These are phyloP conservation scores for Acrocephalus kingi DNA, from an alignment of 2,113 vertebrate species.

Conservation along the genomic window DNA sequence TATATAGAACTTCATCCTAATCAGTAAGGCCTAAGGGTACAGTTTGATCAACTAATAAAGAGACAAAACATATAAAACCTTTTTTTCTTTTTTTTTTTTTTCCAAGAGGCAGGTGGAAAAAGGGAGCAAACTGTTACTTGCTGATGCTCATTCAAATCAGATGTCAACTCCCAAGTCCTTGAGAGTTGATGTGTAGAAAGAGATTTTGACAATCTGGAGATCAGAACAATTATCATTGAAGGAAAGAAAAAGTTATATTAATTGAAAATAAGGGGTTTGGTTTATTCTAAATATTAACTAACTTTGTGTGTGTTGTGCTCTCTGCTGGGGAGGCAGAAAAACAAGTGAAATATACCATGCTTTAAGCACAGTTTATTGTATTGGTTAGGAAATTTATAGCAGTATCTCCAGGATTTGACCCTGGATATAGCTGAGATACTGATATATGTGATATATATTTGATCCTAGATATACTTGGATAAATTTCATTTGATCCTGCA, in stretches of 20 bases:
- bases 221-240: background rate
- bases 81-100: background rate
- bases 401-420: background rate
- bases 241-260: background rate
- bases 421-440: background rate
- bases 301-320: too few relatives aligned
- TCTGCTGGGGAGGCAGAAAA: accelerated
- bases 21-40: background rate
- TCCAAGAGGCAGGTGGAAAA: background rate
- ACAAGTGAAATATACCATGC: background rate
- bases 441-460: background rate
- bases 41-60: background rate
- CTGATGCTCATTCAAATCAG: background rate
- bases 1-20: background rate
- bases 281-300: background rate
- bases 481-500: background rate
- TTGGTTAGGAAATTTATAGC: background rate
- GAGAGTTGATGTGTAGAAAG: background rate
- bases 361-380: background rate
- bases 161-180: background rate
- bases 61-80: background rate
- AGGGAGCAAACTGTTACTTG: background rate
- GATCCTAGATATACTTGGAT: background rate
- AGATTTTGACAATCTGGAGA: background rate
- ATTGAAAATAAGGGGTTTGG: background rate